Base-by-base conservation (phyloP, 2,113 vertebrate genomes). In the Bucco capensis region DNA sequence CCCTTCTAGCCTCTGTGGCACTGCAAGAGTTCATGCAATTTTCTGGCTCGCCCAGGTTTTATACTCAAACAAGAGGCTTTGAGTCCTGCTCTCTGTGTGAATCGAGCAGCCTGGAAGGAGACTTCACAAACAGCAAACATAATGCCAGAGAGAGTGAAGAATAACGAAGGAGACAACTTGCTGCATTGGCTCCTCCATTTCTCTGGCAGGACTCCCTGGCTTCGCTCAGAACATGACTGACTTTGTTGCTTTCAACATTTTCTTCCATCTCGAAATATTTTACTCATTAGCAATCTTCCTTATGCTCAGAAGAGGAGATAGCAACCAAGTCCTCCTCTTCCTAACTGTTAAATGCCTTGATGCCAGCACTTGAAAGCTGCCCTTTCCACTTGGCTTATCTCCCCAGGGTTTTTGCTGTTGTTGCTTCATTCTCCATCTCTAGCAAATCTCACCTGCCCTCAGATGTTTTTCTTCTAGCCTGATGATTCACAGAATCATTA, bases 231-330 rank as follows among this genome's bases (percentile, higher is more conserved):
- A 84, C 67, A 88, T 92, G 93, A 95, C 92, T 95, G 93, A 96
- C 93, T 94, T 94, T 95, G 90, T 95, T 94, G 93, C 92, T 94
- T 95, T 96, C 92, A 95, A 95, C 92, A 96, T 93, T 95, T 93
- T 94, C 92, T 90, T 95, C 86, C 96, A 96, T 92, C 92, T 89
- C 35, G 93, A 96, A 96, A 96, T 94, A 96, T 96, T 96, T 96
- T 92, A 94, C 95, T 96, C 95, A 93, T 96, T 94, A 96, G 93
- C 90, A 96, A 87, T 65, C 77, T 65, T 93, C 96, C 95, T 93
- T 95, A 93, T 96, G 93, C 92, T 95, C 93, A 89, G 81, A 90
- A 89, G 81, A 94, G 78, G 90, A 96, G 96, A 96, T 17, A 89
- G 57, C 74, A 92, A 79, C 51, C 86, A 84, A 90, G 47, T 78